These are phyloP conservation scores for Ianthella basta DNA, from an alignment of 37 sponge, comb jelly and placozoan genomes.

Conservation along the genomic window DNA sequence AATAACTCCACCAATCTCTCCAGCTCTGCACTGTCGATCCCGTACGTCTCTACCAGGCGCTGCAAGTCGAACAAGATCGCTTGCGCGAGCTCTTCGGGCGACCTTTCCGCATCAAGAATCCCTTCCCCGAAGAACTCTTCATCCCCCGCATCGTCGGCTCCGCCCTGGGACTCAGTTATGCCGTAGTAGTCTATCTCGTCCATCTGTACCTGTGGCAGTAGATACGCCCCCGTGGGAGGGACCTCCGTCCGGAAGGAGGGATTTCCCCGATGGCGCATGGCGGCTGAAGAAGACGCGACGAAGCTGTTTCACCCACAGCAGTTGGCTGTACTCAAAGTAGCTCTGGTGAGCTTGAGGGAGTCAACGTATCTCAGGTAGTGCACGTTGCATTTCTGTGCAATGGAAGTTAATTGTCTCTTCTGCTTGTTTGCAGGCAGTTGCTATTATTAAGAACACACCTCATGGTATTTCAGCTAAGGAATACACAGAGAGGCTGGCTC, in stretches of 20 bases:
- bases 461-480: conserved; percentile 37
- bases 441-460: conserved; percentile 64
- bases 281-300: no score
- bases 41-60: background rate
- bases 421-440: conserved; percentile 51
- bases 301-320: conserved; percentile 39
- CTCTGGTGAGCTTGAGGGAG: conserved; percentile 38
- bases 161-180: no score
- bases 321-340: conserved; percentile 68
- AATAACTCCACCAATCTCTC: conserved; percentile 35
- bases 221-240: no score
- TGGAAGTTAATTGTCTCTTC: background rate
- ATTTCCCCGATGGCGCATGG: background rate
- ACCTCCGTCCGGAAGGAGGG: background rate
- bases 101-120: background rate
- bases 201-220: background rate
- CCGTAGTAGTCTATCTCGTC: conserved; percentile 21
- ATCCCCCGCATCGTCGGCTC: background rate
- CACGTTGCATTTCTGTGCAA: background rate
- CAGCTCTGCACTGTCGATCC: conserved; percentile 9
- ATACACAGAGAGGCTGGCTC: conserved; percentile 48
- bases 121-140: conserved; percentile 10
- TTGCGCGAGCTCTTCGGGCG: conserved; percentile 12
- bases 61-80: conserved; percentile 7
- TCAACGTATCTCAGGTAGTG: background rate